These are phyloP conservation scores for Archivesica marissinica DNA, from an alignment of 1,140 invertebrate genomes.

Conservation along the genomic window DNA sequence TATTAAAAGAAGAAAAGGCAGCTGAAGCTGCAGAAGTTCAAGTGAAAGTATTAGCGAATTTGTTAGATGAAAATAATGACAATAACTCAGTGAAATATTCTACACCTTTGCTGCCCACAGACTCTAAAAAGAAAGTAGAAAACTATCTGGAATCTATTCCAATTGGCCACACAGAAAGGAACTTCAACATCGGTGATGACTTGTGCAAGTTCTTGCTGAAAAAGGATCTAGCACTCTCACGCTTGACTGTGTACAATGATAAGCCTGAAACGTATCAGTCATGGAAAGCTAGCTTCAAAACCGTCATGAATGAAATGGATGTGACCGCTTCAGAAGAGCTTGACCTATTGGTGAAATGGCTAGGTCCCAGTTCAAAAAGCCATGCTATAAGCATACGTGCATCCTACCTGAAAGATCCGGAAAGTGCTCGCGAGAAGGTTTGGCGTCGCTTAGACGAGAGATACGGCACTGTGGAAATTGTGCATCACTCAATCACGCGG, in stretches of 20 bases:
- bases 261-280: constrained; percentile 46
- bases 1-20: too few species aligned
- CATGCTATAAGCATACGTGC: constrained; percentile 17
- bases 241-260: constrained; percentile 38
- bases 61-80: too few species aligned
- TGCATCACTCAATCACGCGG: constrained; percentile 30
- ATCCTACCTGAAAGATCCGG: constrained; percentile 22
- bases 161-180: too few species aligned
- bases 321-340: constrained; percentile 31
- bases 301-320: constrained; percentile 29
- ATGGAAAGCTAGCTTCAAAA: constrained; percentile 56
- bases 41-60: too few species aligned
- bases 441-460: constrained; percentile 62
- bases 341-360: constrained; percentile 59
- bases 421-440: constrained; percentile 17
- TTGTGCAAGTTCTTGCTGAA: constrained; percentile 53
- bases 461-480: constrained; percentile 53
- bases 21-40: too few species aligned
- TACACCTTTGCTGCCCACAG: too few species aligned
- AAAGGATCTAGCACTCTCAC: constrained; percentile 51
- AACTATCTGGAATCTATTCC: too few species aligned
- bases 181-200: too few species aligned
- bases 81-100: too few species aligned
- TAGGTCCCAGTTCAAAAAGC: constrained; percentile 15
- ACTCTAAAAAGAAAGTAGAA: too few species aligned